Evolutionary conservation across 2,797 vertebrate genomes (phyloP).

Genomic region (Neoniphon sammara): DNA sequence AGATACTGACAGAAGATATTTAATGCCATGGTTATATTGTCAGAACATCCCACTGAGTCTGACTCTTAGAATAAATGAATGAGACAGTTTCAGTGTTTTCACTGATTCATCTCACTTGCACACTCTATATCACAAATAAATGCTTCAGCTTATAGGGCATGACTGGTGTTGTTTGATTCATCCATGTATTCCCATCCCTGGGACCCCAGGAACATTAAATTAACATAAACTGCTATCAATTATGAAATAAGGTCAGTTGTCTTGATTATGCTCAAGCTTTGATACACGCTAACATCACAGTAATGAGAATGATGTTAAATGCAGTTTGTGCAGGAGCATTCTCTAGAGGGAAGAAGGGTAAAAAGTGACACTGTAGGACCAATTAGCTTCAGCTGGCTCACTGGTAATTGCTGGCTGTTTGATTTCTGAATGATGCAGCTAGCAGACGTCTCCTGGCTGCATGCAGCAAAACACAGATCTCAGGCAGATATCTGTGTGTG

Average conservation of each 20-base stretch:
- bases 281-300: slow-evolving; percentile 56
- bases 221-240: slow-evolving; percentile 66
- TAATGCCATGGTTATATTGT: not conserved
- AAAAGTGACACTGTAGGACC: slow-evolving; percentile 70
- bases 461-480: slow-evolving; percentile 42
- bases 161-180: slow-evolving; percentile 49
- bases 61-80: not conserved
- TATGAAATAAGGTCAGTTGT: slow-evolving; percentile 66
- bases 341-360: slow-evolving; percentile 48
- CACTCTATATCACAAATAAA: not conserved
- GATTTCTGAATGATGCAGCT: slow-evolving; percentile 73
- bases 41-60: not conserved
- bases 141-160: slow-evolving; percentile 24
- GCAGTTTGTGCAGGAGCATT: slow-evolving; percentile 45
- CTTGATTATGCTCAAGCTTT: slow-evolving; percentile 55
- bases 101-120: not conserved
- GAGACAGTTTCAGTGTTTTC: not conserved
- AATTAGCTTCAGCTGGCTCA: slow-evolving; percentile 80
- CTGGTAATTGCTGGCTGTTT: slow-evolving; percentile 77
- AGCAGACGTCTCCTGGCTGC: slow-evolving; percentile 67
- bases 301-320: slow-evolving; percentile 51
- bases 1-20: not conserved
- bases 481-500: slow-evolving; percentile 1
- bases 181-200: slow-evolving; percentile 47
- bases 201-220: slow-evolving; percentile 57